Evolutionary conservation across 2,797 vertebrate species (phyloP).

Genomic region (Gallinago stenura): DNA sequence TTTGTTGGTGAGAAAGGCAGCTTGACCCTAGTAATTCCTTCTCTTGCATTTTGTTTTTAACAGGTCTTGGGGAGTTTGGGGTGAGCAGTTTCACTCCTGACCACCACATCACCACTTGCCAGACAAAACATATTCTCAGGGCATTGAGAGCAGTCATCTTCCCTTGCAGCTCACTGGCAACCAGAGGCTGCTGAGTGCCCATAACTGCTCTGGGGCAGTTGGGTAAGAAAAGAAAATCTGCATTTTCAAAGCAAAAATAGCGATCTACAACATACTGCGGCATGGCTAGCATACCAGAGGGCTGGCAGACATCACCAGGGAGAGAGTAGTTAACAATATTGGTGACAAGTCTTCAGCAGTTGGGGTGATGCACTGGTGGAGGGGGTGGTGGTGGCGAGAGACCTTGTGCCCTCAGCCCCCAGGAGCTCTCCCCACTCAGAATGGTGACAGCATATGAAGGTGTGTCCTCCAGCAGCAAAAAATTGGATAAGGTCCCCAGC

Average conservation of each 20-base stretch:
- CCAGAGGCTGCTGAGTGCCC: neutral
- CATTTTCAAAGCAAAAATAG: neutral
- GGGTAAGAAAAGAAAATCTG: neutral
- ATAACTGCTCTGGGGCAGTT: neutral
- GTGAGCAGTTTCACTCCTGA: neutral
- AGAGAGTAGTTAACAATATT: neutral
- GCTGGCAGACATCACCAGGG: neutral
- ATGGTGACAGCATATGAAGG: accelerated
- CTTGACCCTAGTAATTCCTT: neutral
- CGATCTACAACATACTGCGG: neutral
- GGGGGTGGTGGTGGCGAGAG: too few species aligned
- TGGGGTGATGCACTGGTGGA: neutral
- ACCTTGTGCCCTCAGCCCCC: neutral
- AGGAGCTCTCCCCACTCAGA: accelerated
- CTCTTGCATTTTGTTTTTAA: neutral
- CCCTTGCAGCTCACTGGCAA: neutral
- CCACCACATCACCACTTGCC: neutral
- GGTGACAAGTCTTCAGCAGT: neutral
- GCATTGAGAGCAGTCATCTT: neutral
- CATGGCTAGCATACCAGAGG: neutral
- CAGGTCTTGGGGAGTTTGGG: neutral
- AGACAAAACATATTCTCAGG: neutral
- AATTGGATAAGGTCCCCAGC: neutral
- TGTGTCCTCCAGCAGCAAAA: neutral
- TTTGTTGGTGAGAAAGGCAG: neutral